Percentiles rank a stretch among this genome's conserved stretches.
phyloP scores from a whole-genome alignment of 2,888 invertebrate species.

The Drosophila atroscutellata region DNA sequence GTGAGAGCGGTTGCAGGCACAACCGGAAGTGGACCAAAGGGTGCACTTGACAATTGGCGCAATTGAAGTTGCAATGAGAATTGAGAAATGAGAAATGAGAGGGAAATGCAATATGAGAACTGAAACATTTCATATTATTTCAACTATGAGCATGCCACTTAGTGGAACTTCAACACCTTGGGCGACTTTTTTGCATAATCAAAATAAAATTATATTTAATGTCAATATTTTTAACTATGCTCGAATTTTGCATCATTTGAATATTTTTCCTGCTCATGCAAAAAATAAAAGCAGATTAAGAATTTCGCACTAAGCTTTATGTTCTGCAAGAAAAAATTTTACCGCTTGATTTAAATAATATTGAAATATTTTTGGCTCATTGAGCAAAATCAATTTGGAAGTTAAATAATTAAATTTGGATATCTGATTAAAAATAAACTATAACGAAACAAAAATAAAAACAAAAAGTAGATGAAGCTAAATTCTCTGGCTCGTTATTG shows the following conservation, averaged over 20 bases:
- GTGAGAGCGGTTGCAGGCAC: slow-evolving; percentile 32
- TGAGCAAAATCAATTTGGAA: not conserved
- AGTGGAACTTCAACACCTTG: slow-evolving; percentile 15
- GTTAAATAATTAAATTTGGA: not conserved
- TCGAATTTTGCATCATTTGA: not conserved
- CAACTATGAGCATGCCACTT: slow-evolving; percentile 1
- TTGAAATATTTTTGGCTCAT: not conserved
- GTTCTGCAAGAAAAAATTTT: not conserved
- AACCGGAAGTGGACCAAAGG: slow-evolving; percentile 59
- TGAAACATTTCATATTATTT: slow-evolving; percentile 16
- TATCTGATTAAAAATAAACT: not conserved
- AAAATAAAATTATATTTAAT: not conserved
- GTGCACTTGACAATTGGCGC: slow-evolving; percentile 60
- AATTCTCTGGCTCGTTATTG: not conserved
- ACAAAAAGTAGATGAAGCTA: not conserved
- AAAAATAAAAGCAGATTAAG: not conserved
- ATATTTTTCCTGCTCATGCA: not conserved
- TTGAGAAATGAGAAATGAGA: slow-evolving; percentile 8
- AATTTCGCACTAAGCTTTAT: too few relatives aligned
- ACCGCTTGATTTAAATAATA: not conserved
- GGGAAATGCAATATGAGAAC: slow-evolving; percentile 40
- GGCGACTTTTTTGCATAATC: not conserved
- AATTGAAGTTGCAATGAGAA: slow-evolving; percentile 52
- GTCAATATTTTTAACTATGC: not conserved
- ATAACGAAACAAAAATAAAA: not conserved